Evolutionary conservation across 2,113 vertebrate genomes (phyloP).

Genomic region (Epinephelus cyanopodus): DNA sequence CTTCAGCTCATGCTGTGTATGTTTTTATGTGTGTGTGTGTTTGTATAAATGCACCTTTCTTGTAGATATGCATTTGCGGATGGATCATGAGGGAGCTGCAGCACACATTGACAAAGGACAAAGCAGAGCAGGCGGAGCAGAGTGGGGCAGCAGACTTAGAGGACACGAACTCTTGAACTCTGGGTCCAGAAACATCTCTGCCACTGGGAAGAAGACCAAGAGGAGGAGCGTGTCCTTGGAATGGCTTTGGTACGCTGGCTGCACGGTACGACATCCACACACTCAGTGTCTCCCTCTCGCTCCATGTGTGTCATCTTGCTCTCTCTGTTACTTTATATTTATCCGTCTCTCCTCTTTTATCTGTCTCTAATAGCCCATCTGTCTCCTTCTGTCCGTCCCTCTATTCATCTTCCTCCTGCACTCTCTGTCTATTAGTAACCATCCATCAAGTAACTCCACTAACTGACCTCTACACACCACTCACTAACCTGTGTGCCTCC

Average conservation of each 20-base stretch:
- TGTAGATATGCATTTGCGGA: background rate
- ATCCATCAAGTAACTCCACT: slow-evolving; percentile 40
- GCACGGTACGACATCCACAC: slow-evolving; percentile 19
- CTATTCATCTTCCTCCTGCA: slow-evolving; percentile 26
- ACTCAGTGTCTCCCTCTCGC: slow-evolving; percentile 22
- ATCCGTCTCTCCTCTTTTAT: slow-evolving; percentile 51
- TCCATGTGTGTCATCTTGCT: slow-evolving; percentile 38
- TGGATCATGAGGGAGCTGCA: background rate
- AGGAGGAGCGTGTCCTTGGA: slow-evolving; percentile 54
- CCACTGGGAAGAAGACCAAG: slow-evolving; percentile 13
- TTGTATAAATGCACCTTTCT: background rate
- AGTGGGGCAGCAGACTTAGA: slow-evolving; percentile 39
- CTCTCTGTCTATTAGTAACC: slow-evolving; percentile 18
- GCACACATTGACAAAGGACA: slow-evolving; percentile 5
- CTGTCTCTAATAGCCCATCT: slow-evolving; percentile 39
- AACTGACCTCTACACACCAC: slow-evolving; percentile 49
- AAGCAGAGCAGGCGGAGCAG: slow-evolving; percentile 5
- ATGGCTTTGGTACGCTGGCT: slow-evolving; percentile 45
- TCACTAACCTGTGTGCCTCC: background rate
- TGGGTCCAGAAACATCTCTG: slow-evolving; percentile 31
- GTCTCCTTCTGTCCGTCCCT: slow-evolving; percentile 28
- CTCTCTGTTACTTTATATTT: slow-evolving; percentile 51
- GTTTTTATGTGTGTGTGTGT: background rate
- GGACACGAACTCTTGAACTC: slow-evolving; percentile 61
- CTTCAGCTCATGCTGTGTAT: background rate